These are phyloP conservation scores for Micrasema minimum DNA, from an alignment of 1,140 invertebrate species.

Conservation along the genomic window DNA sequence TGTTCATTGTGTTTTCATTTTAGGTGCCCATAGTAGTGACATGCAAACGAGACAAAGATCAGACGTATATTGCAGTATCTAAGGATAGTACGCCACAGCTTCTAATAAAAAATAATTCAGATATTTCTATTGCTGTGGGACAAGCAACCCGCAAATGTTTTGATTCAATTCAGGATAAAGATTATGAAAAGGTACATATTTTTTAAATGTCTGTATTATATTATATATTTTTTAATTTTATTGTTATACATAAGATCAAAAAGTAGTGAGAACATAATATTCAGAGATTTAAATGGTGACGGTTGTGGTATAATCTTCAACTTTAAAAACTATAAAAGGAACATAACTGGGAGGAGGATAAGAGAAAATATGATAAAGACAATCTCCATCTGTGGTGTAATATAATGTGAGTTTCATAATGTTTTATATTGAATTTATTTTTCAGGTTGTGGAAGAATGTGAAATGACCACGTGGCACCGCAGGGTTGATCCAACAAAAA, in stretches of 20 bases:
- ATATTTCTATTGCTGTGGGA: constrained; percentile 41
- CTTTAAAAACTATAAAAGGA: not conserved
- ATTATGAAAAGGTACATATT: constrained; percentile 7
- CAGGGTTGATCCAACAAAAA: constrained; percentile 51
- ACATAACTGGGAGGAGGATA: not conserved
- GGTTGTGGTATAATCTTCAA: not conserved
- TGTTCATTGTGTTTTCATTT: constrained; percentile 46
- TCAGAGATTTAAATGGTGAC: not conserved
- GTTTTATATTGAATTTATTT: not conserved
- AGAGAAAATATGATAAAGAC: not conserved
- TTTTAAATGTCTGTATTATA: not conserved
- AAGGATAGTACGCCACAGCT: constrained; percentile 70
- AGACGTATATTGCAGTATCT: constrained; percentile 70
- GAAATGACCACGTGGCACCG: constrained; percentile 58
- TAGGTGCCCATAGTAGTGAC: constrained; percentile 65
- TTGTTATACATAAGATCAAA: not conserved
- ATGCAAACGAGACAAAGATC: constrained; percentile 67
- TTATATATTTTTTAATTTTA: not conserved
- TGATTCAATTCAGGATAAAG: not conserved
- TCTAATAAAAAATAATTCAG: constrained; percentile 52
- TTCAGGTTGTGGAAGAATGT: constrained; percentile 18
- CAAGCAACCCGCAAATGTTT: constrained; percentile 21
- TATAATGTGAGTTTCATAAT: not conserved
- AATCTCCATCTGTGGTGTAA: not conserved
- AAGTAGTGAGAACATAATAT: not conserved